Evolutionary conservation across 2,888 invertebrate species (phyloP), one percentile per base, ranked within the genome.

Genomic region (Drosophila melanocephala): DNA sequence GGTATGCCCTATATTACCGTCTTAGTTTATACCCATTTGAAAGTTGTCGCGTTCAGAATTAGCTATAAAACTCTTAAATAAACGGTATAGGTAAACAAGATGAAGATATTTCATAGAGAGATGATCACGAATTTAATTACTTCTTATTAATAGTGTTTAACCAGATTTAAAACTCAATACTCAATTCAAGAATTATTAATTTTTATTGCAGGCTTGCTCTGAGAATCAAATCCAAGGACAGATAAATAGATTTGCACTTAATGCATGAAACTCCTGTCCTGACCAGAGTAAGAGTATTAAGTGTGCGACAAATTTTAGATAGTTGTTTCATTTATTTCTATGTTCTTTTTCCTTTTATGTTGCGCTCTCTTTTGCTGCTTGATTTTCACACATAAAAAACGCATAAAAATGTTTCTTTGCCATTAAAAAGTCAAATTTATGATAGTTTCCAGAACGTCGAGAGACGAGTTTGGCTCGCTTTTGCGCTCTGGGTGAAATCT

Each of bases 381-480:
- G 77, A 85, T 85, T 87, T 87, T 87, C 87, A 87, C 90, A 87
- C 90, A 85, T 87, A 89, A 87, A 87, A 85, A 69, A 70, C 59
- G 75, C 85, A 81, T 89, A 63, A 84, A 86, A 80, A 75, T 83
- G 79, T 75, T 87, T 83, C 77, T 84, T 78, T 83, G 83, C 73
- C 87, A 87, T 89, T 87, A 87, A 89, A 87, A 89, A 87, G 85
- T 89, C 79, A 81, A 87, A 87, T 89, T 89, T 89, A 87, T 87
- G 76, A 69, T 79, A 56, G 77, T 83, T 79, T 64, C 55, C 62
- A 71, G 76, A 77, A 81, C 62, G 26, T 5, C 26, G 51, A 61
- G 50, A 42, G 72, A 72, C 70, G 59, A 44, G 75, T 75, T 77
- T 83, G 59, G 68, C 78, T 77, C 68, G 52, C 69, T 61, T 78